Conservation (phyloP, 2,797 vertebrate genomes). For the Florisuga fusca region DNA sequence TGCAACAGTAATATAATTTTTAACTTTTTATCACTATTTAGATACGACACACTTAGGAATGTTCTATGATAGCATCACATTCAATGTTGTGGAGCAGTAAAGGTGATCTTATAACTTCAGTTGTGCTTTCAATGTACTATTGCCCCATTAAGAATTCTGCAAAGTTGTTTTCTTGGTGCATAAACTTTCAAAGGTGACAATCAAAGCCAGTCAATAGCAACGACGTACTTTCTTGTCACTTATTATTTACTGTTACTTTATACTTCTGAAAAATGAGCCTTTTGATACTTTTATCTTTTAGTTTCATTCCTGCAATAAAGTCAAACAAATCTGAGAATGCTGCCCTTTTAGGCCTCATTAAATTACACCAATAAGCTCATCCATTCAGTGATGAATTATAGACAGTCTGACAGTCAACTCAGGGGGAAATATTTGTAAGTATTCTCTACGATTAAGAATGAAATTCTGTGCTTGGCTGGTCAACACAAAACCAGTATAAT, state of each 20-base stretch:
- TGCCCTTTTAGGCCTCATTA: neutral
- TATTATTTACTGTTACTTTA: slow-evolving; percentile 25
- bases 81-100: neutral
- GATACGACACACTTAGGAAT: neutral
- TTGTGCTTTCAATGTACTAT: neutral
- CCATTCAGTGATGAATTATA: neutral
- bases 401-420: neutral
- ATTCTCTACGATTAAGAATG: neutral
- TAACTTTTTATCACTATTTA: neutral
- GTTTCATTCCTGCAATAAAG: neutral
- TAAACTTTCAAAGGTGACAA: neutral
- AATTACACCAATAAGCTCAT: neutral
- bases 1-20: neutral
- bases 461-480: neutral
- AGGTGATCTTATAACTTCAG: neutral
- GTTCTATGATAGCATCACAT: neutral
- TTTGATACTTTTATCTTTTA: neutral
- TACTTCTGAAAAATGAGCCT: neutral
- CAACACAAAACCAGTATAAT: neutral
- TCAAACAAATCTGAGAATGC: neutral
- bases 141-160: neutral
- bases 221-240: neutral
- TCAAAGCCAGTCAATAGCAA: neutral
- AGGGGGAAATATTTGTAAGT: neutral
- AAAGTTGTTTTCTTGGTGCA: neutral